Evolutionary conservation across 1,140 invertebrate genomes (phyloP), one percentile per base, ranked within the genome.

Genomic region (Lordiphosa clarofinis): DNA sequence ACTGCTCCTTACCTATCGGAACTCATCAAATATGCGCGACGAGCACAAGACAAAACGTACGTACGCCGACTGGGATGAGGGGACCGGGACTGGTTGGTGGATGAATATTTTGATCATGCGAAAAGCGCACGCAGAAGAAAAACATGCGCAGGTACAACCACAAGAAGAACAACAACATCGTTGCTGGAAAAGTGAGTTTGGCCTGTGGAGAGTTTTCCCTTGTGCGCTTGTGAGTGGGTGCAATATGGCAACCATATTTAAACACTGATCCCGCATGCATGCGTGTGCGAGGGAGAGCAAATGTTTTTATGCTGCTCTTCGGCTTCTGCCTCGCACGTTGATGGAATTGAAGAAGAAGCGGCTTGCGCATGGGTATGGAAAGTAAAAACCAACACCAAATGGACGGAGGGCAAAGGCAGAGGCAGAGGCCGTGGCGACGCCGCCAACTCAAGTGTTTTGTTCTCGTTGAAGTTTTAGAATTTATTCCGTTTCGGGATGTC

Each of bases 401-500:
- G 31, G 19, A 33, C 21, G 55, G 50, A 82, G 76, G 76, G 49
- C 21, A 39, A 38, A 24, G 40, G 54, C 11, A 36, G 52, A 21
- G 53, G 44, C 5, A 49, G 63, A 59, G 56, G 39, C 12, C 47
- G 53, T 42, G 42, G 49, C 37, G 38, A 15, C 40, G 44, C 40
- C 13, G 38, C n/a, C n/a, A 42, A 19, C 37, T 75, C 68, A 67
- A 84, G 64, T 84, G 68, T 84, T 82, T 78, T 78, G 73, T 84
- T 82, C 78, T 78, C 65, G 76, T 71, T 72, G 86, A 61, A 86
- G 86, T 87, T 87, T 72, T 87, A 78, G 75, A 87, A 86, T 82
- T 87, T 88, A 88, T 88, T 88, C 86, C 73, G 86, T 86, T 84
- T 86, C 86, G 81, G 81, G 86, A 86, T 75, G 64, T 86, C 81